Percentiles rank a stretch among this genome's conserved stretches.
Evolutionary conservation across 1,140 invertebrate genomes (phyloP).

Genomic region (Rhopalosiphum maidis): DNA sequence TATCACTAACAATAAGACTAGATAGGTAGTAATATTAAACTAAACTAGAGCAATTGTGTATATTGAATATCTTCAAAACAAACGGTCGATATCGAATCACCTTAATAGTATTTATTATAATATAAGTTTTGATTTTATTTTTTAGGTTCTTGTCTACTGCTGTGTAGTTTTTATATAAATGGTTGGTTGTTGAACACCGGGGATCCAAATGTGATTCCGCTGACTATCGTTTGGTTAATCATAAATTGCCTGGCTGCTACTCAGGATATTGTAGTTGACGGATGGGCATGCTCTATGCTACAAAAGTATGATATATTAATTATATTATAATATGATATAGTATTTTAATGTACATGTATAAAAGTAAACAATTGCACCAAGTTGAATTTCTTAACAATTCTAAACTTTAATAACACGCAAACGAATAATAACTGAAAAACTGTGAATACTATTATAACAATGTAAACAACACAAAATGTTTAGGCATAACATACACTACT

Average conservation of each 20-base stretch:
- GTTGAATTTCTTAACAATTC: background rate
- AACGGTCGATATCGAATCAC: background rate
- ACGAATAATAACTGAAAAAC: background rate
- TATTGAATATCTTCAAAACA: background rate
- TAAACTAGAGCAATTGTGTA: background rate
- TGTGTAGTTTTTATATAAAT: background rate
- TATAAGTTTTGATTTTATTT: background rate
- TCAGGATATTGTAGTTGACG: background rate
- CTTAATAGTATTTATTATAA: background rate
- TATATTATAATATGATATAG: background rate
- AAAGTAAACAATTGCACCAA: background rate
- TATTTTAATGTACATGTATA: background rate
- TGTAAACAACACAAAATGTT: background rate
- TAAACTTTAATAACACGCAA: background rate
- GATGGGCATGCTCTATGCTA: background rate
- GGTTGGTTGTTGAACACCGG: background rate
- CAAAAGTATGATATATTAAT: background rate
- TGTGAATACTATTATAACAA: background rate
- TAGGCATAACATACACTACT: background rate
- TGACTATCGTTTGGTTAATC: background rate
- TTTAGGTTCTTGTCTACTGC: background rate
- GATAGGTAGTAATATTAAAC: too few species aligned
- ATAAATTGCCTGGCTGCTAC: slow-evolving; percentile 2
- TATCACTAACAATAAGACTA: too few species aligned
- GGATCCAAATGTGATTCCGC: background rate